These are phyloP conservation scores for Phrynosoma platyrhinos DNA, from an alignment of 2,113 vertebrate species.

Conservation along the genomic window DNA sequence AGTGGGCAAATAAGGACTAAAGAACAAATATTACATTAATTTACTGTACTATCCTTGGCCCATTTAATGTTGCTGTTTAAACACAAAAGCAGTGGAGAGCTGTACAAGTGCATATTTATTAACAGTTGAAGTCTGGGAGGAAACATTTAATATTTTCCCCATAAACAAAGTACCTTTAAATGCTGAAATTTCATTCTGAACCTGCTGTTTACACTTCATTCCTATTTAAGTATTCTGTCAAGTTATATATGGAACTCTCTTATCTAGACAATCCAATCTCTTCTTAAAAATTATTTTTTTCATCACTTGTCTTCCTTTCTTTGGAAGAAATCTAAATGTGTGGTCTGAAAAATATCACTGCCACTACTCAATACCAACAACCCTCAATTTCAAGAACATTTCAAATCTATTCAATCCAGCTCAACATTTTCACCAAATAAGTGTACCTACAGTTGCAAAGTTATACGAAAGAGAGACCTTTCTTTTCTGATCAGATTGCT, in stretches of 20 bases:
- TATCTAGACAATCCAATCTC: conserved; percentile 37
- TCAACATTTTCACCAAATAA: conserved; percentile 43
- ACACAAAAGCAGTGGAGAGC: neutral
- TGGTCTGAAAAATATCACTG: conserved; percentile 19
- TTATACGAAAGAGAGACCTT: conserved; percentile 33
- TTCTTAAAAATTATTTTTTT: conserved; percentile 34
- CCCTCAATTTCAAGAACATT: conserved; percentile 25
- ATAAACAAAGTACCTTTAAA: conserved; percentile 37
- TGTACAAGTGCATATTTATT: conserved; percentile 20
- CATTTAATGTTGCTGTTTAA: conserved; percentile 8
- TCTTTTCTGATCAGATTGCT: conserved; percentile 47
- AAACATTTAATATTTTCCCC: neutral
- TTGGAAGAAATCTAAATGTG: conserved; percentile 33
- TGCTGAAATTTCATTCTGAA: conserved; percentile 41
- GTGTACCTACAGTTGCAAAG: conserved; percentile 18
- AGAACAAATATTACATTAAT: neutral
- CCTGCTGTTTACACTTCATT: conserved; percentile 13
- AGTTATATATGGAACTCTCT: conserved; percentile 36
- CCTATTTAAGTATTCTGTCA: neutral
- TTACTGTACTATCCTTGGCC: neutral
- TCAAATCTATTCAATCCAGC: conserved; percentile 24
- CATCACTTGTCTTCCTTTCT: conserved; percentile 30
- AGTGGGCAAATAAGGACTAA: neutral
- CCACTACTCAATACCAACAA: conserved; percentile 18
- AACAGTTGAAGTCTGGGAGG: neutral